These are phyloP conservation scores for Cromileptes altivelis DNA, from an alignment of 2,113 vertebrate species.

Conservation along the genomic window DNA sequence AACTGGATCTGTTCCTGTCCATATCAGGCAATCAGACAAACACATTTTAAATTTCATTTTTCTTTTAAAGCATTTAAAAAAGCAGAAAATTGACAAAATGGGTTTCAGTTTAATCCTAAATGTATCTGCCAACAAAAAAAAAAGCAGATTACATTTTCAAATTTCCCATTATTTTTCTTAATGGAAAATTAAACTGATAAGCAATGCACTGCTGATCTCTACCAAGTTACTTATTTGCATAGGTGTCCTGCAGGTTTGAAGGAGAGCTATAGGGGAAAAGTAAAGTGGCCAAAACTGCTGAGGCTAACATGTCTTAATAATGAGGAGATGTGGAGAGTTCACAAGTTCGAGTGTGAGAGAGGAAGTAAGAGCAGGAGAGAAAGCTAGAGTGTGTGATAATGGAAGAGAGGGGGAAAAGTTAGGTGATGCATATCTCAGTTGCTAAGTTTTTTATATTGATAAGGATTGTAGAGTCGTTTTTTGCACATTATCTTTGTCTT, in stretches of 20 bases:
- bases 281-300: slow-evolving; percentile 18
- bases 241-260: slow-evolving; percentile 1
- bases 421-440: slow-evolving; percentile 7
- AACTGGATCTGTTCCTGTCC: neutral
- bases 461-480: too few relatives aligned
- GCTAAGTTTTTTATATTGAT: too few relatives aligned
- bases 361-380: neutral
- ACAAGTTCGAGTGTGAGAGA: slow-evolving; percentile 7
- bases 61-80: neutral
- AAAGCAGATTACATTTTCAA: neutral
- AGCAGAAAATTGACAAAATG: neutral
- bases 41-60: neutral
- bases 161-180: neutral
- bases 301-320: slow-evolving; percentile 13
- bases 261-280: slow-evolving; percentile 14
- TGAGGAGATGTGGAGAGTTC: slow-evolving; percentile 20
- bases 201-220: neutral
- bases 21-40: neutral
- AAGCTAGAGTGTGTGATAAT: neutral
- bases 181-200: neutral
- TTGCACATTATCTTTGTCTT: too few relatives aligned
- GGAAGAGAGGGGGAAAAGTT: neutral
- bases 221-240: neutral
- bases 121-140: neutral
- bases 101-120: neutral